Conservation (phyloP, 2,797 vertebrate genomes). For the Phoeniculus purpureus region DNA sequence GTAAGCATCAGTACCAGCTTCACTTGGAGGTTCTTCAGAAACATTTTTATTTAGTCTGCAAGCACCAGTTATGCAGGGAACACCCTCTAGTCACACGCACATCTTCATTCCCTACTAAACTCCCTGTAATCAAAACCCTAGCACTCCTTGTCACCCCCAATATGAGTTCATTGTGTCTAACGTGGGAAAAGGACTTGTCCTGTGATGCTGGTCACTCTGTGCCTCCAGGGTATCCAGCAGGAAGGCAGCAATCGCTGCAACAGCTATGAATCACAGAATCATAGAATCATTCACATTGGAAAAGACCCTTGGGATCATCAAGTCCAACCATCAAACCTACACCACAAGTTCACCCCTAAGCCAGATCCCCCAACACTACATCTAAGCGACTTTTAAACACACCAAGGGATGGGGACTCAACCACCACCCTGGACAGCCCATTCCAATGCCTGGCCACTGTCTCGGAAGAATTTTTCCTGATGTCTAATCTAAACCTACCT, state of each 20-base stretch:
- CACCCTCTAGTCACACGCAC: neutral
- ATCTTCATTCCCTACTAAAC: neutral
- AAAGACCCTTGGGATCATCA: too few species aligned
- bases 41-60: neutral
- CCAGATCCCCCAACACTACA: too few species aligned
- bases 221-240: neutral
- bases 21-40: constrained; percentile 10
- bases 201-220: neutral
- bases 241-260: neutral
- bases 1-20: neutral
- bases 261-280: neutral
- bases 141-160: neutral
- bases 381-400: too few species aligned
- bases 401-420: too few species aligned
- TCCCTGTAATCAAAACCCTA: neutral
- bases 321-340: too few species aligned
- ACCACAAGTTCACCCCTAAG: too few species aligned
- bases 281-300: too few species aligned
- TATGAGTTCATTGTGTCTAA: neutral
- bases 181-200: neutral
- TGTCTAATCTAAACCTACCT: too few species aligned
- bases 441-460: too few species aligned
- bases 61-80: neutral
- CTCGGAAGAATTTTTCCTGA: too few species aligned
- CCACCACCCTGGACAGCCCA: too few species aligned